phyloP scores from a whole-genome alignment of 2,113 vertebrate species.

The Sorex araneus region DNA sequence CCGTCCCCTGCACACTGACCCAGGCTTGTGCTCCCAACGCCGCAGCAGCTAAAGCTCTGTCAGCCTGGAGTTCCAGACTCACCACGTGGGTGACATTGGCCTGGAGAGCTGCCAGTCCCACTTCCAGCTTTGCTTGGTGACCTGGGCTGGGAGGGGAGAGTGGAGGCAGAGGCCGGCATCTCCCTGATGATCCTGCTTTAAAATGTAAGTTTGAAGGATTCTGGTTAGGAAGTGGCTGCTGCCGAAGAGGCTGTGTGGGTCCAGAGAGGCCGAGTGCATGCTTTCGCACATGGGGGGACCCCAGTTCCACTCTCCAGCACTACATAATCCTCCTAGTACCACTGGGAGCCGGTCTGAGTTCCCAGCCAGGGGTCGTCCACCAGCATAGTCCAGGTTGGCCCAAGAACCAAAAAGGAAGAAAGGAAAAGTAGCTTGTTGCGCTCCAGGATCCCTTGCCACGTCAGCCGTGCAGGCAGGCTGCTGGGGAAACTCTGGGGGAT shows the following conservation, averaged over 20 bases:
- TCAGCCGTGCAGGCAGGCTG: too few relatives aligned
- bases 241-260: not conserved
- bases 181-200: not conserved
- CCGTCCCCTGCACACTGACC: rapidly evolving
- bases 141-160: not conserved
- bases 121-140: rapidly evolving
- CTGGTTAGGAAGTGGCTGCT: not conserved
- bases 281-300: too few relatives aligned
- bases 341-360: too few relatives aligned
- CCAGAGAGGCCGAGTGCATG: too few relatives aligned
- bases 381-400: too few relatives aligned
- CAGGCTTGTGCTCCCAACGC: rapidly evolving
- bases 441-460: too few relatives aligned
- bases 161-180: too few relatives aligned
- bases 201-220: not conserved
- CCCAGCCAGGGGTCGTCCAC: too few relatives aligned
- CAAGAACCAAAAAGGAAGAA: too few relatives aligned
- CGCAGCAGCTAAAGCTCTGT: not conserved
- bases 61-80: not conserved
- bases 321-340: too few relatives aligned
- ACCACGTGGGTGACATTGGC: rapidly evolving
- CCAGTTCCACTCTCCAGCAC: too few relatives aligned
- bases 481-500: not conserved
- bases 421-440: too few relatives aligned
- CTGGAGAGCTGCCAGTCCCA: not conserved